These are phyloP conservation scores for Zelleria hepariella DNA, from an alignment of 2,888 invertebrate genomes.

Conservation along the genomic window DNA sequence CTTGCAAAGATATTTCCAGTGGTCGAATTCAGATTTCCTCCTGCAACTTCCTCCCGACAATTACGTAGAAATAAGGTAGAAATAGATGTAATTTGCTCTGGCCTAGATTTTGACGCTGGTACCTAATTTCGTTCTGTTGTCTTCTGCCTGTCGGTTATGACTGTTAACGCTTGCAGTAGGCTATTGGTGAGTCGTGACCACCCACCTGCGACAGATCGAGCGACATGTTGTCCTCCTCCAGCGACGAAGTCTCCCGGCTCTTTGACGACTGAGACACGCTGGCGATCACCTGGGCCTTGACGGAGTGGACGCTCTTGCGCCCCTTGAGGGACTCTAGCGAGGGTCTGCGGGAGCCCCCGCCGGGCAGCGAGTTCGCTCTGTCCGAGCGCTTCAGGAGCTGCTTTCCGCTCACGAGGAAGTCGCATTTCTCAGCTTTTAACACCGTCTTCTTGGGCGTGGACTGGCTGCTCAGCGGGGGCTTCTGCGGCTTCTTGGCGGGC, in stretches of 20 bases:
- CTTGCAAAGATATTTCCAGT: no score
- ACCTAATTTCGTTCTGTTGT: no score
- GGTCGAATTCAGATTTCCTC: no score
- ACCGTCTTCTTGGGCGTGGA: conserved; percentile 40
- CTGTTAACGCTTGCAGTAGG: neutral
- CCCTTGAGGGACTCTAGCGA: conserved; percentile 23
- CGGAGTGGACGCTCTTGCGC: neutral
- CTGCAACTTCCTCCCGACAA: no score
- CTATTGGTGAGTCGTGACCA: neutral
- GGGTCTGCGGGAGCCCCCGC: conserved; percentile 28
- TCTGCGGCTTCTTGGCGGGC: conserved; percentile 4
- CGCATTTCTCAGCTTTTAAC: conserved; percentile 32
- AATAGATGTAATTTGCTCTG: no score
- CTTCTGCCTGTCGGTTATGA: no score
- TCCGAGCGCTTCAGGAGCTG: conserved; percentile 52
- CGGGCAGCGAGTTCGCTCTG: conserved; percentile 54
- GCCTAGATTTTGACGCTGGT: no score
- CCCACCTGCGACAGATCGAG: conserved; percentile 52
- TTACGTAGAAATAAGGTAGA: no score
- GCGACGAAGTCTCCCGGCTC: conserved; percentile 38
- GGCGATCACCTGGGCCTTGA: conserved; percentile 1
- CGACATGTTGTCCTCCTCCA: conserved; percentile 55
- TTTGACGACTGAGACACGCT: conserved; percentile 27
- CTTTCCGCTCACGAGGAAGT: conserved; percentile 52
- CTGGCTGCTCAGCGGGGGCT: conserved; percentile 23